Evolutionary conservation across 2,797 vertebrate genomes (phyloP).

Genomic region (Danio tinwini): DNA sequence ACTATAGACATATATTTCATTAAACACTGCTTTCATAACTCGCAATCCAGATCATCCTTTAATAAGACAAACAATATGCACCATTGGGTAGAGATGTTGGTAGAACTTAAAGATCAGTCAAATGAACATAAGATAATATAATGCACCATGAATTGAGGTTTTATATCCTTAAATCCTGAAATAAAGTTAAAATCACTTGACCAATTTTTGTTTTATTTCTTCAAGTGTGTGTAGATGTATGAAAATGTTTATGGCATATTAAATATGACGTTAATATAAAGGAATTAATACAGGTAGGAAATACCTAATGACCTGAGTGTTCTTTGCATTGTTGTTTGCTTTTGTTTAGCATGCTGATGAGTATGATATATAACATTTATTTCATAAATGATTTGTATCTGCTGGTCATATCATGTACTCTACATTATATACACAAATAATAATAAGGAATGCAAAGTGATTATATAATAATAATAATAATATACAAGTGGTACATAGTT

Average conservation of each 20-base stretch:
- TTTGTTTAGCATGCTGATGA: not conserved
- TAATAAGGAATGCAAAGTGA: slow-evolving; percentile 34
- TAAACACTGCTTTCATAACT: slow-evolving; percentile 12
- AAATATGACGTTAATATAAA: slow-evolving; percentile 2
- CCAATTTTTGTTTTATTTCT: too few relatives aligned
- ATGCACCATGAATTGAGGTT: slow-evolving; percentile 7
- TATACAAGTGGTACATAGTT: not conserved
- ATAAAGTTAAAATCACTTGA: not conserved
- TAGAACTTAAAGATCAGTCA: not conserved
- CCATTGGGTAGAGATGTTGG: slow-evolving; percentile 19
- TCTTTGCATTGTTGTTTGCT: slow-evolving; percentile 40
- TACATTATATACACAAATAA: slow-evolving; percentile 15
- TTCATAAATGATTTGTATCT: slow-evolving; percentile 12
- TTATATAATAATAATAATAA: slow-evolving; percentile 19
- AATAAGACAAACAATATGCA: slow-evolving; percentile 19
- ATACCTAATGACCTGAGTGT: slow-evolving; percentile 42
- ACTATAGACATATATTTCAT: not conserved
- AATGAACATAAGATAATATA: not conserved
- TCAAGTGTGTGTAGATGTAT: slow-evolving; percentile 9
- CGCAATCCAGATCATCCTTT: slow-evolving; percentile 14
- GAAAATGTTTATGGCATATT: not conserved
- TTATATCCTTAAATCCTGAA: not conserved
- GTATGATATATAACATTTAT: not conserved
- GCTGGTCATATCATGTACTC: slow-evolving; percentile 24
- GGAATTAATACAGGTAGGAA: not conserved